Evolutionary conservation across 2,888 invertebrate species (phyloP), one percentile per base, ranked within the genome.

Genomic region (Pristionchus japonicus): DNA sequence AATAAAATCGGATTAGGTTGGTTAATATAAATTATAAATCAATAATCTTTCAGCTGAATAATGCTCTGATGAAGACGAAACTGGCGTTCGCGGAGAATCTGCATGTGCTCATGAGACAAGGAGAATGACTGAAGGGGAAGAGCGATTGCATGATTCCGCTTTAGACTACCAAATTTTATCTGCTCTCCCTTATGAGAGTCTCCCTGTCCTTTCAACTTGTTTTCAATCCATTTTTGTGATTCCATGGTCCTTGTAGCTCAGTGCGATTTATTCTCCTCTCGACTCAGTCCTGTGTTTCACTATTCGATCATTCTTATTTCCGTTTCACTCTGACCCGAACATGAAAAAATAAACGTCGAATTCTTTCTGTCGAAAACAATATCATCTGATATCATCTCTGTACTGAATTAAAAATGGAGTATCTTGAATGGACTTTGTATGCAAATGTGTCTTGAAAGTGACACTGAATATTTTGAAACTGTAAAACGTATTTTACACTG

Each of bases 201-300:
- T 31, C 43, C 84, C 34, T 57, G n/a, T 17, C 49, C 49, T 74
- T 23, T 74, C 74, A n/a, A 17, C 84, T 40, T 13, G 57, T 84
- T 84, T 23, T 61, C 40, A n/a, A 84, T 84, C 84, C 61, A 37
- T 84, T 84, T 61, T 61, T 61, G 20, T 34, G 57, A 57, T 84
- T n/a, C 43, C 37, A 27, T 61, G 84, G 52, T 84, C 61, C 61
- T 2, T 84, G 57, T 43, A 40, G 20, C 57, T 23, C 61, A 23
- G 15, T 84, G 84, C 84, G 84, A 61, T 57, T 84, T n/a, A 6
- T 3, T 40, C 84, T n/a, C 37, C 47, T 40, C 49, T 40, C n/a
- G n/a, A n/a, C 61, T 61, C n/a, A n/a, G n/a, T n/a, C n/a, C n/a
- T n/a, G n/a, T 17, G 6, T n/a, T 40, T 61, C 84, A 23, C 40